Base-by-base conservation (phyloP, 2,888 invertebrate species). In the Amaurobius ferox region DNA sequence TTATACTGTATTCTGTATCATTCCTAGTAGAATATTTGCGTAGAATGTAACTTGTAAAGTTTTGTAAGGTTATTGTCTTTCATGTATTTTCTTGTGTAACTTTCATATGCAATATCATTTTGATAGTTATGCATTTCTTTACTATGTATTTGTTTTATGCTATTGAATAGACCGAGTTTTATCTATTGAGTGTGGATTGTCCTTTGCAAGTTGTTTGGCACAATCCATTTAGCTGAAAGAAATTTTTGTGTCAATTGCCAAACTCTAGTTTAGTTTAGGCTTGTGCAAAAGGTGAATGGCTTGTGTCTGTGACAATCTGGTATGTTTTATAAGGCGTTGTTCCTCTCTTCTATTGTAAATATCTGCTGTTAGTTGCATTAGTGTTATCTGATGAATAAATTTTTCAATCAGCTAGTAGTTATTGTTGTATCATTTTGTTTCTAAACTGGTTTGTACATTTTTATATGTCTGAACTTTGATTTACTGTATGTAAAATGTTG, bases 231-330 rank as follows among this genome's bases (percentile, higher is more conserved):
- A 23, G 32, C 2, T 35, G 9, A 16, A 67, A 9, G 19, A 67
- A 23, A 39, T 23, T 67, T 55, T 1, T 55, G 11, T 55, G 23
- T 66, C 13, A n/a, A 40, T 30, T 40, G 40, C 68, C 40, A 68
- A 40, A 68, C 28, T 40, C 9, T 40, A 39, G 40, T 11, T 40
- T 39, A 23, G 39, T 23, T 40, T 40, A 68, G 16, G 26, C 40
- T 40, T 68, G 68, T 40, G 35, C 11, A 30, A 68, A 68, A 40
- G 68, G 28, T 28, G 68, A 28, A 40, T 68, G 40, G 11, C 16
- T 68, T 79, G 66, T 72, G 35, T 74, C 61, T 67, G 72, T 77
- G 77, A 85, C 76, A 85, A 77, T 83, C 67, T 35, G 67, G 78
- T 67, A 44, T 81, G 77, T 85, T 85, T 85, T 77, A 81, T 81